Evolutionary conservation across 2,113 vertebrate species (phyloP), one percentile per base, ranked within the genome.

Genomic region (Gallinago jamesoni): DNA sequence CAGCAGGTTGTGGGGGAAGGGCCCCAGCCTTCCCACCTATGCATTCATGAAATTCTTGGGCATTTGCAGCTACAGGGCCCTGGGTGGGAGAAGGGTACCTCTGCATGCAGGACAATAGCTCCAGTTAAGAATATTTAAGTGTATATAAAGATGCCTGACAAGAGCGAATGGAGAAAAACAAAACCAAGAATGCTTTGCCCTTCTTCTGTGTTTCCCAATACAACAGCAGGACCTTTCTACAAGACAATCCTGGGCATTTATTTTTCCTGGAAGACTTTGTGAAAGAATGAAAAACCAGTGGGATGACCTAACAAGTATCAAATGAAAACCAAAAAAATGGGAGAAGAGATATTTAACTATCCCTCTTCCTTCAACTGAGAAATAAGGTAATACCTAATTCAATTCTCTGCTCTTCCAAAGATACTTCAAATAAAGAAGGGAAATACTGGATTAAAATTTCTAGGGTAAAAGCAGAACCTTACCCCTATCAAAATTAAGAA

Each of bases 21-120:
- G 76, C 10, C 15, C 2, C 79, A 72, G 85, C 52, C 45, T 89
- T 62, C 35, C 48, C 53, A 96, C 80, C 86, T 78, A 37, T 6
- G 45, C 80, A 96, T 81, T 90, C 66, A 78, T 41, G 7, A 37
- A 87, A 95, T 94, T 94, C 92, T 87, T 93, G 39, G 64, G n/a
- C 52, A 67, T 81, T 78, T 92, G 27, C 69, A 84, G n/a, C 53
- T 73, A 30, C 55, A 64, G 60, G 83, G 76, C 43, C 35, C 48
- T 18, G 73, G 48, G 33, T 66, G 25, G 63, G 41, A 56, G 75
- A 78, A 87, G 56, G 52, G 48, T 66, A 91, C 15, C 27, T 28
- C 53, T 45, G 62, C 43, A 23, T 7, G 68, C 72, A 89, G 86
- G 37, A 93, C 53, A 91, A 92, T 22, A 39, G 84, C 62, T 86